Evolutionary conservation across 2,113 vertebrate genomes (phyloP), one percentile per base, ranked within the genome.

Genomic region (Poeciliopsis prolifica): DNA sequence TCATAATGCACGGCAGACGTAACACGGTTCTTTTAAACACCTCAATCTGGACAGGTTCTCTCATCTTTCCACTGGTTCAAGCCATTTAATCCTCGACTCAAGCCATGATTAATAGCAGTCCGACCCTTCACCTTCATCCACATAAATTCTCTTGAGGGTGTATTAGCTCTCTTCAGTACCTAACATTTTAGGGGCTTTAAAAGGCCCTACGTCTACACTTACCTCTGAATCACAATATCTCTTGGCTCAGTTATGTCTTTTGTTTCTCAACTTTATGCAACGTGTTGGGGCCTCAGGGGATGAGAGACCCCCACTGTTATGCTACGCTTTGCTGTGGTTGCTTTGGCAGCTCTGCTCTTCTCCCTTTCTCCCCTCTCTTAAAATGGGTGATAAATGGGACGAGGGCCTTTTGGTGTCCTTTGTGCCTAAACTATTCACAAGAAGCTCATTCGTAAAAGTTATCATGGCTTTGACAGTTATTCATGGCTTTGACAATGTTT

Each of bases 1-100:
- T 87, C 80, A 89, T 94, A 94, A 95, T 92, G 81, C 88, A 92
- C 94, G 92, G 94, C 93, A 93, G 93, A 93, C 92, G 83, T 88
- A 90, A 92, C 89, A 80, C 51, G 19, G 80, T 75, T 84, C 79
- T 91, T 89, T 89, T 89, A 90, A 94, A 91, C 81, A 85, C 91
- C 92, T 94, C 82, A 37, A 83, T 87, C 75, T 74, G 63, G 62
- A 35, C 44, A n/a, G 26, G 70, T 77, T 54, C 86, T 92, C 92
- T 93, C 92, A 84, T 90, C 92, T 86, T 85, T 78, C 84, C 44
- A 14, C 81, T 76, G 78, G 77, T 86, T 81, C 54, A 15, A 81
- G 91, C 90, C 82, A 94, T 92, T 92, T 94, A 93, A 94, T 94
- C 89, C 92, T 84, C 75, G 77, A 80, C 87, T 86, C 75, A 40